Base-by-base conservation (phyloP, 2,797 vertebrate genomes). In the Valencia hispanica region DNA sequence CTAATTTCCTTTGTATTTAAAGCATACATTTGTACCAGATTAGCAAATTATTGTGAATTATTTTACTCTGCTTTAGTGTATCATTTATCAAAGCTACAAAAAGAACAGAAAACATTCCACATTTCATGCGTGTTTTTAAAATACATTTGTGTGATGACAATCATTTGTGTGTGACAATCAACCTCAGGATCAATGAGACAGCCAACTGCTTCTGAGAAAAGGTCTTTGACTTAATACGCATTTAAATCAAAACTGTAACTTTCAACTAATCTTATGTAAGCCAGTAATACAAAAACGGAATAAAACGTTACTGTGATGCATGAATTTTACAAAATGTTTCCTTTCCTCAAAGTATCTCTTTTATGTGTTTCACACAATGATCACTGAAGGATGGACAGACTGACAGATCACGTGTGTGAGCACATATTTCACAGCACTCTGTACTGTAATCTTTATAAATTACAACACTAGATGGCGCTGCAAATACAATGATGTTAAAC, bases 401-500 rank as follows among this genome's bases (percentile, higher is more conserved):
- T 68, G 25, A 9, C 36, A 55, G 51, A 55, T 27, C 18, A 25
- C 5, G 20, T 17, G 18, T 20, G 47, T 22, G 48, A 51, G 5
- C 20, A 18, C 48, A 51, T 51, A 22, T 51, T 51, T 22, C 48
- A 51, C 18, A 7, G 48, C 48, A 22, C 18, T 51, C 6, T 51
- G 12, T 14, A 14, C 8, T 45, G 11, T 10, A 57, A 8, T 27
- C 11, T 57, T 27, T 57, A 57, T 27, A 55, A 57, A 57, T 57
- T 3, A 41, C 39, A 68, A 68, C 65, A 11, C 65, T 68, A 68
- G 65, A n/a, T 68, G 65, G 65, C 39, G 65, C 65, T 68, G 36
- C 65, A 68, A 43, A 43, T 43, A 14, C 17, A 11, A 27, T 43
- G 39, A n/a, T n/a, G 12, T 25, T n/a, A n/a, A 43, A 2, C 10